A percentile compares a stretch with the other conserved stretches of the same genome.
These are phyloP conservation scores for Buphagus erythrorhynchus DNA, from an alignment of 2,797 vertebrate genomes.

Conservation along the genomic window DNA sequence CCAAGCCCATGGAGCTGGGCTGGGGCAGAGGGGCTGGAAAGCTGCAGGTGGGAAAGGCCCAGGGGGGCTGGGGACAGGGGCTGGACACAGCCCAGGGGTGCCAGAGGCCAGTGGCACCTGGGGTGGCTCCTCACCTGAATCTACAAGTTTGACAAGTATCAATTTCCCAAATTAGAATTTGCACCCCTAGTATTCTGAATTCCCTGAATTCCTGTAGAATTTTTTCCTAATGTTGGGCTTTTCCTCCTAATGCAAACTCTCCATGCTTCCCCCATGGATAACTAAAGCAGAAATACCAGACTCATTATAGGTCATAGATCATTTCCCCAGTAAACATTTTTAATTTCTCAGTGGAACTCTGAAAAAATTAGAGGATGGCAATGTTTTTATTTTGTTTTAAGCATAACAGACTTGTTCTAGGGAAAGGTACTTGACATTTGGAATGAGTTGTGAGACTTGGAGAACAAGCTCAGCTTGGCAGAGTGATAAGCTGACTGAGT, in stretches of 20 bases:
- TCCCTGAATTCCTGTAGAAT: neutral
- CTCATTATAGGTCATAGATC: neutral
- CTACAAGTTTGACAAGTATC: neutral
- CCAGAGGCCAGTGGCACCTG: neutral
- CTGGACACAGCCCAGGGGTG: neutral
- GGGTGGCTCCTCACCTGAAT: neutral
- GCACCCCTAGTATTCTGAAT: rapidly evolving
- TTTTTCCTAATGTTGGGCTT: neutral
- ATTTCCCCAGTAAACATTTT: neutral
- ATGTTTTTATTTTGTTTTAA: neutral
- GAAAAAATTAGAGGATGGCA: neutral
- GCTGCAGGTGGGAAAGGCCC: neutral
- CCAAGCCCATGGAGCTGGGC: too few species aligned
- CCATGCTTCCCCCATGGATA: neutral
- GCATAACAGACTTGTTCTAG: neutral
- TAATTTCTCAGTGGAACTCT: neutral
- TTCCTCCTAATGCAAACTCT: neutral
- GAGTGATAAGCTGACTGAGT: neutral
- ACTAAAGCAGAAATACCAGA: neutral
- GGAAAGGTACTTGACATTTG: neutral
- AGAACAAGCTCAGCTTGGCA: neutral
- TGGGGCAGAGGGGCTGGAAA: too few species aligned
- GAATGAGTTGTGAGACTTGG: neutral
- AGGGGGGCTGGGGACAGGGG: neutral
- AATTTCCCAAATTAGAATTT: neutral